Evolutionary conservation across 2,113 vertebrate genomes (phyloP), one percentile per base, ranked within the genome.

Genomic region (Caranx ignobilis): DNA sequence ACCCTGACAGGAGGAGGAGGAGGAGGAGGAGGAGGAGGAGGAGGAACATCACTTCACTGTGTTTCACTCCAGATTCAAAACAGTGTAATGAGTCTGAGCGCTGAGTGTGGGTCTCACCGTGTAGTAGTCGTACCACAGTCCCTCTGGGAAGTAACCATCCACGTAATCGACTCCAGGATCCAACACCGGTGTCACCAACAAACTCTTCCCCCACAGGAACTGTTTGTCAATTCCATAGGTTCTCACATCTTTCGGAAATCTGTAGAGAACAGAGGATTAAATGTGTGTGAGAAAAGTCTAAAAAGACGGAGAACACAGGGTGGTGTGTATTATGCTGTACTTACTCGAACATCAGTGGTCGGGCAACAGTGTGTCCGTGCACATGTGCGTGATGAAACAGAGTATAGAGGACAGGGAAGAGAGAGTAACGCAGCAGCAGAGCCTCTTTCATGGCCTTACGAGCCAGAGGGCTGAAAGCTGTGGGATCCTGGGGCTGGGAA

Each of bases 321-420:
- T 10, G 15, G 35, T 35, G 34, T 48, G 26, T 18, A 11, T 10
- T 5, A 5, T 45, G 50, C 15, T 63, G 15, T 18, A 63, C 81
- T 96, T 89, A 97, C 97, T 97, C 96, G 74, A 97, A 97, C 79
- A 97, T 94, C 54, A 97, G 65, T 0, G 97, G 96, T 3, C 96
- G 93, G 13, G 95, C 95, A 0, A 97, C 96, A 0, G 97, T 97
- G 87, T 95, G 95, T 55, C 96, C 96, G 0, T 90, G 91, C 5
- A 91, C 57, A 16, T 97, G 96, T 5, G 96, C 96, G 1, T 73
- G 95, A 81, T 97, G 95, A 82, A 97, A 97, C 52, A 97, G 96
- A 0, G 97, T 96, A 93, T 97, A 97, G 77, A 97, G 96, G 56
- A 95, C 82, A 0, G 97, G 97, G 87, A 96, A 94, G 72, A 97